Base-by-base conservation (phyloP, 2,113 vertebrate species). In the Xiphophorus hellerii region DNA sequence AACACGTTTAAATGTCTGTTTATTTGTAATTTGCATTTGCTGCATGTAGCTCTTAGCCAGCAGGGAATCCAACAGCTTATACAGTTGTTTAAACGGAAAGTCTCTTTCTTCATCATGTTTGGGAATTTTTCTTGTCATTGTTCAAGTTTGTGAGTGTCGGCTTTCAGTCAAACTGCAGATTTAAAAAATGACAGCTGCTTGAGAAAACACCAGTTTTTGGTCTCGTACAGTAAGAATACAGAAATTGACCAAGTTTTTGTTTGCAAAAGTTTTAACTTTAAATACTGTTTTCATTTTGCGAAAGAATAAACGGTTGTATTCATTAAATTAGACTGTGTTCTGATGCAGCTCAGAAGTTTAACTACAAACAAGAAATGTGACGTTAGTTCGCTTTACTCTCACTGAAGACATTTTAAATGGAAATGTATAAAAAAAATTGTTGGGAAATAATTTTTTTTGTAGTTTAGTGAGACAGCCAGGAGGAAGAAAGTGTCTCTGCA, bases 1-100 rank as follows among this genome's bases (percentile, higher is more conserved):
- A 31, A 71, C 69, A 15, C 42, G 44, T 76, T 51, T 69, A 79
- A 65, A 79, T 12, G 64, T 80, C 64, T 71, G 58, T 68, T 79
- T 77, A 65, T 66, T 44, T 69, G 67, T 65, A 73, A 62, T 75
- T 69, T 33, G 42, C 60, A 62, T 74, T 44, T 51, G 58, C 37
- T 71, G 69, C 66, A 29, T 69, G 51, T 63, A 80, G 54, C 28
- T 0, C 61, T 69, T 33, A 25, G 22, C 25, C 51, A 25, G 25
- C 17, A 17, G 51, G 51, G 51, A 25, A 22, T 58, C 51, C 51
- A 58, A 25, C 22, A 58, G 51, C 2, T 11, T 58, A 58, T n/a
- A 58, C 7, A 9, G 25, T 51, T 25, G 1, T 58, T 58, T 58
- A 58, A 25, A 25, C 1, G 51, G 25, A n/a, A 58, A n/a, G 9